Conservation (phyloP, 1,140 invertebrate species). For the Idris sp. region DNA sequence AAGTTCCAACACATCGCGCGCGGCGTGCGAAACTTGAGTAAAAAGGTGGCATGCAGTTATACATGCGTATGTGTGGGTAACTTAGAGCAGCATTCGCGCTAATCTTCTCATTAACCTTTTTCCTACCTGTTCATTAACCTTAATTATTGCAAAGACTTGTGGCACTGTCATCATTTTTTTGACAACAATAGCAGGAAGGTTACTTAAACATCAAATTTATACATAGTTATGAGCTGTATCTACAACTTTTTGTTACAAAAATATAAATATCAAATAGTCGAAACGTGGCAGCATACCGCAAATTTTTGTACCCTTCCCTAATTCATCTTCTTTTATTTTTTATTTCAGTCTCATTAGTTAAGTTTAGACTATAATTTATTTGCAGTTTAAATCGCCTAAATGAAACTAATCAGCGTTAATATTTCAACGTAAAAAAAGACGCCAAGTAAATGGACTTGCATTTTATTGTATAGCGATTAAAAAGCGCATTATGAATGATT, state of each 20-base stretch:
- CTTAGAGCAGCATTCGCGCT: slow-evolving; percentile 41
- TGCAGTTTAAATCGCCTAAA: slow-evolving; percentile 27
- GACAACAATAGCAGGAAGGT: too few species aligned
- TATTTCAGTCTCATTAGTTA: slow-evolving; percentile 46
- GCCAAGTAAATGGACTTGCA: slow-evolving; percentile 27
- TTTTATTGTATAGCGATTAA: slow-evolving; percentile 39
- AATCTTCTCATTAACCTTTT: slow-evolving; percentile 64
- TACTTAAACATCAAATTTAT: too few species aligned
- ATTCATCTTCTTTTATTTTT: slow-evolving; percentile 1
- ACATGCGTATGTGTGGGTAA: slow-evolving; percentile 15
- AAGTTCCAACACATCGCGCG: slow-evolving; percentile 48
- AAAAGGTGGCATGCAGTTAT: slow-evolving; percentile 57
- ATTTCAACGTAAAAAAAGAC: slow-evolving; percentile 15
- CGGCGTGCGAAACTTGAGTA: slow-evolving; percentile 60
- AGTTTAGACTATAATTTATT: slow-evolving; percentile 45
- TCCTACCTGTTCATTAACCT: slow-evolving; percentile 61
- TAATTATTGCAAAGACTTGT: slow-evolving; percentile 42
- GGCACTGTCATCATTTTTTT: slow-evolving; percentile 11
- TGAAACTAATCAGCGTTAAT: slow-evolving; percentile 49
- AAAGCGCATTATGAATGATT: slow-evolving; percentile 31
- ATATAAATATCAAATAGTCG: too few species aligned
- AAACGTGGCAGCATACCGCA: too few species aligned
- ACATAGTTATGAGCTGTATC: too few species aligned
- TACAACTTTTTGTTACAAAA: too few species aligned
- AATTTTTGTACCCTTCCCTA: slow-evolving; percentile 13